phyloP scores from a whole-genome alignment of 2,113 vertebrate genomes.

The Genyomyrus donnyi region DNA sequence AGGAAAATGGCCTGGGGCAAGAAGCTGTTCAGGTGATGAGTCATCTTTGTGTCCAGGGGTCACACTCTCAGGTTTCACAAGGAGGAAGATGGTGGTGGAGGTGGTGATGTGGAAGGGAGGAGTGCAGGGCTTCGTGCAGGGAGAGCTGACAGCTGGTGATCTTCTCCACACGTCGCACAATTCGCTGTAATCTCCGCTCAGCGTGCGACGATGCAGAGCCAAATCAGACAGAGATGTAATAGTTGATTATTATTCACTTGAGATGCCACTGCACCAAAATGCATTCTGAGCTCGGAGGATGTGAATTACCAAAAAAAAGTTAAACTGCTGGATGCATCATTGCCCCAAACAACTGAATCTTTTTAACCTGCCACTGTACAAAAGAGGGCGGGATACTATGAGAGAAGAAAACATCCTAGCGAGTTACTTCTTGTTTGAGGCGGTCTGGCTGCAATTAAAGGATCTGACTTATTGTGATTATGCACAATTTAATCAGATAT shows the following conservation, averaged over 20 bases:
- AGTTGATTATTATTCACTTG: not conserved
- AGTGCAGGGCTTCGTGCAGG: not conserved
- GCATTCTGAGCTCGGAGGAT: not conserved
- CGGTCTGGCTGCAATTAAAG: not conserved
- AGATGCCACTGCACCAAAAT: not conserved
- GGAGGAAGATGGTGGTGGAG: not conserved
- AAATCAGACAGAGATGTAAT: not conserved
- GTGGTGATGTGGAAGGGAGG: not conserved
- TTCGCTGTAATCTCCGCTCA: not conserved
- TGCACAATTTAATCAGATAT: not conserved
- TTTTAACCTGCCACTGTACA: not conserved
- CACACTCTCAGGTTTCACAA: not conserved
- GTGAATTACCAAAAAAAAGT: not conserved
- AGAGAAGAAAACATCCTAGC: not conserved
- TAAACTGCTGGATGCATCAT: not conserved
- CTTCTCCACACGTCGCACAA: not conserved
- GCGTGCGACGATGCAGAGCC: not conserved
- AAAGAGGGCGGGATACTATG: not conserved
- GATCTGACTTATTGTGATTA: too few relatives aligned
- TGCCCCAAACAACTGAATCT: not conserved
- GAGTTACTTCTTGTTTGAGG: conserved; percentile 7
- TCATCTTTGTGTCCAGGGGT: not conserved
- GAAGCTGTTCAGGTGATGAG: not conserved
- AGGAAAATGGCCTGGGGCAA: not conserved
- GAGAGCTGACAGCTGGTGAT: not conserved